Evolutionary conservation across 2,888 invertebrate species (phyloP).

Genomic region (Neoaliturus tenellus): DNA sequence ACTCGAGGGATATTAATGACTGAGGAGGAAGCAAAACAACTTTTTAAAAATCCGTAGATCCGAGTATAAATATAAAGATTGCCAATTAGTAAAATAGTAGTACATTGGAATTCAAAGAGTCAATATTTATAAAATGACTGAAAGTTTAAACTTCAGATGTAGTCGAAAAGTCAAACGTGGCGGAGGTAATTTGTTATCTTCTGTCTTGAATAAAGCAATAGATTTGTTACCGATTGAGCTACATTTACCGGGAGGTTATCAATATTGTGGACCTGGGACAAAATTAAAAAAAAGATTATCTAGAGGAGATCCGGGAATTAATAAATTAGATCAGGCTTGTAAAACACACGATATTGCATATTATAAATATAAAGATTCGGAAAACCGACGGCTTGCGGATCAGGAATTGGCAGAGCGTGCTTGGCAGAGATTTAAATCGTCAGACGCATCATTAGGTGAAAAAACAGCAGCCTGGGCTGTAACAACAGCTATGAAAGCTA

Average conservation of each 20-base stretch:
- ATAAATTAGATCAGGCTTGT: conserved; percentile 61
- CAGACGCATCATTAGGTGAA: conserved; percentile 54
- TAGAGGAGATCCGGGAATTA: conserved; percentile 56
- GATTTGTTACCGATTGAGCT: conserved; percentile 50
- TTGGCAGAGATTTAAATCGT: conserved; percentile 57
- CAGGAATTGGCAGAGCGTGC: conserved; percentile 51
- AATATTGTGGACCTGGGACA: conserved; percentile 61
- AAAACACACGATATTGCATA: conserved; percentile 61
- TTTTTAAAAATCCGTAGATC: too few species aligned
- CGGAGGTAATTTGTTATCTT: not conserved
- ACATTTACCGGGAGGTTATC: conserved; percentile 61
- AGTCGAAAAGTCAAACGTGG: too few species aligned
- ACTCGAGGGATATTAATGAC: too few species aligned
- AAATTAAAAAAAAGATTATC: conserved; percentile 50
- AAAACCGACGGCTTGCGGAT: conserved; percentile 58
- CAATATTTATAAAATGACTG: too few species aligned
- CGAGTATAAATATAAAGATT: too few species aligned
- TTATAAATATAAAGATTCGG: not conserved
- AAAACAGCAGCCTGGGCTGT: conserved; percentile 60
- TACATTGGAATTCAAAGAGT: too few species aligned
- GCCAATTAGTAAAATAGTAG: too few species aligned
- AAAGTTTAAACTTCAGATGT: too few species aligned
- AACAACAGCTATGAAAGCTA: conserved; percentile 60
- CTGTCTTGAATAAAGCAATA: conserved; percentile 46
- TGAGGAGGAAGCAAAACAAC: too few species aligned